Evolutionary conservation across 2,888 invertebrate species (phyloP).

Genomic region (Xestobium rufovillosum): DNA sequence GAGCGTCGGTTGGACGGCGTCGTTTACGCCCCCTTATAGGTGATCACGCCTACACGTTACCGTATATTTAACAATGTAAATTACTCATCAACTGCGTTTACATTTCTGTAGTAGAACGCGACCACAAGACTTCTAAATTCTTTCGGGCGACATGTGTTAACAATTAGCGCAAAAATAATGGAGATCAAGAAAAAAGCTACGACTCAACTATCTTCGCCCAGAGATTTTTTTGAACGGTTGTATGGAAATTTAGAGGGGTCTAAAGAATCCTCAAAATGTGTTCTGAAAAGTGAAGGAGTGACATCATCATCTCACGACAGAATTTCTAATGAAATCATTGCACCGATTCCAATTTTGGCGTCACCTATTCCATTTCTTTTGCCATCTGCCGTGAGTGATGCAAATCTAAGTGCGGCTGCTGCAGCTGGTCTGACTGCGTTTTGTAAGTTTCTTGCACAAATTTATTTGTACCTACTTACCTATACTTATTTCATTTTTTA

Average conservation of each 20-base stretch:
- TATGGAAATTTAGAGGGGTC: slow-evolving; percentile 65
- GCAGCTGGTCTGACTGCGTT: slow-evolving; percentile 49
- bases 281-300: slow-evolving; percentile 17
- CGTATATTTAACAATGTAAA: no score
- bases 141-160: no score
- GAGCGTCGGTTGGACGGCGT: neutral
- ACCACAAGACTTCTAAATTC: no score
- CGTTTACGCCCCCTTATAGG: neutral
- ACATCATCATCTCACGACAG: slow-evolving; percentile 13
- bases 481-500: no score
- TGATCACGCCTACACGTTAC: neutral
- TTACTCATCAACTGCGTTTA: no score
- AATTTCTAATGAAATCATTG: slow-evolving; percentile 28
- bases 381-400: slow-evolving; percentile 33
- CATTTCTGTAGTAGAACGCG: no score
- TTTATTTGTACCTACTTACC: no score
- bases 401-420: slow-evolving; percentile 48
- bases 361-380: slow-evolving; percentile 38
- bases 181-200: slow-evolving; percentile 28
- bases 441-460: slow-evolving; percentile 44
- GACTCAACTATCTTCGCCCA: slow-evolving; percentile 62
- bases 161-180: no score
- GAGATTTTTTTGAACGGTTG: slow-evolving; percentile 71
- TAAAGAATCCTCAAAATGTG: slow-evolving; percentile 17
- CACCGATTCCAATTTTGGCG: slow-evolving; percentile 38